phyloP scores from a whole-genome alignment of 2,888 invertebrate genomes.

The Drosophila niveifrons region DNA sequence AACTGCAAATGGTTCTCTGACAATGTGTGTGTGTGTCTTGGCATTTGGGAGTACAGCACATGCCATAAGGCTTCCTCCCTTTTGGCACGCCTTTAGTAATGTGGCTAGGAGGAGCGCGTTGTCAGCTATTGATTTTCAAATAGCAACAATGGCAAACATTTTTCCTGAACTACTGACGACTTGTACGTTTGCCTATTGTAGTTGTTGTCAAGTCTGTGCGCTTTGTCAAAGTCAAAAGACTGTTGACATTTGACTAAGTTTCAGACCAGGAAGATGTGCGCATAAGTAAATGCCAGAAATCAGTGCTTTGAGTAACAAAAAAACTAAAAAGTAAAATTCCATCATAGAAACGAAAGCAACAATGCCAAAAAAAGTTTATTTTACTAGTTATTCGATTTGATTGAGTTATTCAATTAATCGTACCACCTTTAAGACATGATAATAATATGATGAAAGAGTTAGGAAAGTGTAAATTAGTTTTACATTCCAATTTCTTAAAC shows the following conservation, averaged over 20 bases:
- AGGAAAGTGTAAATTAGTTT: too few species aligned
- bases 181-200: constrained; percentile 1
- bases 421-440: too few species aligned
- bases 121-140: constrained; percentile 62
- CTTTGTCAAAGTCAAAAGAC: constrained; percentile 12
- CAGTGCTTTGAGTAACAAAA: neutral
- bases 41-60: constrained; percentile 36
- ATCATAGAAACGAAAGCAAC: too few species aligned
- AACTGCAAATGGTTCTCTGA: constrained; percentile 3
- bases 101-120: constrained; percentile 2
- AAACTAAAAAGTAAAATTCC: neutral
- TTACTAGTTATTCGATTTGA: too few species aligned
- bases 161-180: constrained; percentile 16
- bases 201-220: constrained; percentile 7
- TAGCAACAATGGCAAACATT: constrained; percentile 38
- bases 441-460: too few species aligned
- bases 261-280: neutral
- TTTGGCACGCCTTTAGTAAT: neutral
- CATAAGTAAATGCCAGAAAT: neutral
- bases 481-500: too few species aligned
- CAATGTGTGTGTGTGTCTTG: constrained; percentile 8
- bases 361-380: too few species aligned
- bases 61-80: constrained; percentile 51
- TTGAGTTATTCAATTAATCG: too few species aligned
- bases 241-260: constrained; percentile 1